Conservation (phyloP, 2,113 vertebrate species). For the Blennius ocellaris region DNA sequence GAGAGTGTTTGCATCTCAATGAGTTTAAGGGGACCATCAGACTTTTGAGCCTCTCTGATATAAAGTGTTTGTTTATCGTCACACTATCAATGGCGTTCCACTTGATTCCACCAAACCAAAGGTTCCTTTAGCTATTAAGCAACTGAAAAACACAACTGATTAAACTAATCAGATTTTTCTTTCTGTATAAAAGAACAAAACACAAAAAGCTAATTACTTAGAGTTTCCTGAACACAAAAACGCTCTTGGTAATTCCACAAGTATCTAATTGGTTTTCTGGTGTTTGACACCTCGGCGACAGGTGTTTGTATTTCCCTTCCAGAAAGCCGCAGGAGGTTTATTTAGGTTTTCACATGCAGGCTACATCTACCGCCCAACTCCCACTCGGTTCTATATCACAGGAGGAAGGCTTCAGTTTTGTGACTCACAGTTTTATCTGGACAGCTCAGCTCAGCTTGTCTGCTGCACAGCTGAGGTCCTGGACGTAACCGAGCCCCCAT, state of each 20-base stretch:
- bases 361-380: conserved; percentile 44
- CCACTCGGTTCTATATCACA: conserved; percentile 35
- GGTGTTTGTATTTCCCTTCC: conserved; percentile 73
- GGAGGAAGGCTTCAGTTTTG: conserved; percentile 59
- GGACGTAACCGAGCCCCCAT: conserved; percentile 26
- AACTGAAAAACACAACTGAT: neutral
- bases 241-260: conserved; percentile 34
- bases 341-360: conserved; percentile 75
- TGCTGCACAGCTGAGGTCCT: conserved; percentile 44
- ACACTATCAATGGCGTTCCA: neutral
- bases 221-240: conserved; percentile 6
- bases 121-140: neutral
- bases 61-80: conserved; percentile 39
- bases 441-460: conserved; percentile 18
- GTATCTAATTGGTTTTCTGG: conserved; percentile 65
- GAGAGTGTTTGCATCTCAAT: conserved; percentile 39
- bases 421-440: conserved; percentile 50
- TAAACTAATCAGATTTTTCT: neutral
- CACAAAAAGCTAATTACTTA: conserved; percentile 1
- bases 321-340: conserved; percentile 64
- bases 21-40: conserved; percentile 36
- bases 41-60: conserved; percentile 32
- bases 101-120: neutral
- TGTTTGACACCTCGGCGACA: conserved; percentile 73
- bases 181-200: neutral